Evolutionary conservation across 2,888 invertebrate species (phyloP).

Genomic region (Keiferia lycopersicella): DNA sequence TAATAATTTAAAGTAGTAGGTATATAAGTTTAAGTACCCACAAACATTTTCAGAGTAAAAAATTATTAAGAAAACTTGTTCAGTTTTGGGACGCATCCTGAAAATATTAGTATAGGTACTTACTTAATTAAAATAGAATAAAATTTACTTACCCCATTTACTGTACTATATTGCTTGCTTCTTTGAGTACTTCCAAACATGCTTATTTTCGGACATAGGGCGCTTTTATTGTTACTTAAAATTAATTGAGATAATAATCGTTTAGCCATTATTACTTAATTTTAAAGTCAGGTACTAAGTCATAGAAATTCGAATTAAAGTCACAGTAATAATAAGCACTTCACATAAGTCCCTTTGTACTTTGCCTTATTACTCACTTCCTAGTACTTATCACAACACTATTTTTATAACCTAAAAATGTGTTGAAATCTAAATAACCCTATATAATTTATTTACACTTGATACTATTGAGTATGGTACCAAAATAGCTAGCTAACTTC

Average conservation of each 20-base stretch:
- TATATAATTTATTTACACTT: no score
- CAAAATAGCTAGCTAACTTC: not conserved
- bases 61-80: no score
- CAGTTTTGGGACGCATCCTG: no score
- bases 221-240: slow-evolving; percentile 36
- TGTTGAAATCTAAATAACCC: not conserved
- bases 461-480: not conserved
- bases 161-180: slow-evolving; percentile 7
- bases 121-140: not conserved
- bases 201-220: slow-evolving; percentile 31
- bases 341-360: not conserved
- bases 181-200: slow-evolving; percentile 22
- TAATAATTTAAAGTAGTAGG: no score
- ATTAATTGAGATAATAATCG: slow-evolving; percentile 44
- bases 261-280: slow-evolving; percentile 44
- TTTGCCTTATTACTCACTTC: not conserved
- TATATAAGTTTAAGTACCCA: no score
- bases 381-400: not conserved
- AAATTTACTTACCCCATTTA: slow-evolving; percentile 32
- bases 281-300: not conserved
- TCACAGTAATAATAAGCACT: not conserved
- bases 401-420: slow-evolving; percentile 9
- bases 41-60: no score
- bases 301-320: not conserved
- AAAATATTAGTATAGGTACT: no score